Evolutionary conservation across 2,113 vertebrate genomes (phyloP).

Genomic region (Mesembrinibis cayennensis): DNA sequence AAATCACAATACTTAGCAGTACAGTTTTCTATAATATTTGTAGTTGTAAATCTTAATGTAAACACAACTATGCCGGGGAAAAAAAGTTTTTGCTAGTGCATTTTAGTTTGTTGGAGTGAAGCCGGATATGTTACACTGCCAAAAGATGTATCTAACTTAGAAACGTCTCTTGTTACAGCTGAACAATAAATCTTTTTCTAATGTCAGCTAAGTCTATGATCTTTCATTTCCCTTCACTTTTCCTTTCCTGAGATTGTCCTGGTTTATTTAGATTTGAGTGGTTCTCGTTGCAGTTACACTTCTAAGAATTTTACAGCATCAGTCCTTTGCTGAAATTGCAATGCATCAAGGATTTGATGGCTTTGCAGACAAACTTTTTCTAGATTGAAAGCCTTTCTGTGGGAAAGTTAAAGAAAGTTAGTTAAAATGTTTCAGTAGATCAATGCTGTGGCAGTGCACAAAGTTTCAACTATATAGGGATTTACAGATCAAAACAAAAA

Average conservation of each 20-base stretch:
- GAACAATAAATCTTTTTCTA: background rate
- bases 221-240: background rate
- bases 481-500: slow-evolving; percentile 2
- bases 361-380: background rate
- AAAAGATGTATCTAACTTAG: background rate
- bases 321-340: background rate
- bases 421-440: background rate
- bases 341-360: background rate
- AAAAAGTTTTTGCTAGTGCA: background rate
- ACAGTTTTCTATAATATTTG: background rate
- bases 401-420: background rate
- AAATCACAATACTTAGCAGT: background rate
- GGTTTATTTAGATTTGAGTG: background rate
- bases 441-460: background rate
- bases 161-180: background rate
- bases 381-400: background rate
- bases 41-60: background rate
- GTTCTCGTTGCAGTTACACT: background rate
- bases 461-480: background rate
- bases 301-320: background rate
- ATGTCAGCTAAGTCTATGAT: background rate
- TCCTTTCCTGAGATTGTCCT: background rate
- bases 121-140: background rate
- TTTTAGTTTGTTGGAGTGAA: background rate
- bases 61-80: background rate